Evolutionary conservation across 2,888 invertebrate genomes (phyloP).

Genomic region (Geotrupes spiniger): DNA sequence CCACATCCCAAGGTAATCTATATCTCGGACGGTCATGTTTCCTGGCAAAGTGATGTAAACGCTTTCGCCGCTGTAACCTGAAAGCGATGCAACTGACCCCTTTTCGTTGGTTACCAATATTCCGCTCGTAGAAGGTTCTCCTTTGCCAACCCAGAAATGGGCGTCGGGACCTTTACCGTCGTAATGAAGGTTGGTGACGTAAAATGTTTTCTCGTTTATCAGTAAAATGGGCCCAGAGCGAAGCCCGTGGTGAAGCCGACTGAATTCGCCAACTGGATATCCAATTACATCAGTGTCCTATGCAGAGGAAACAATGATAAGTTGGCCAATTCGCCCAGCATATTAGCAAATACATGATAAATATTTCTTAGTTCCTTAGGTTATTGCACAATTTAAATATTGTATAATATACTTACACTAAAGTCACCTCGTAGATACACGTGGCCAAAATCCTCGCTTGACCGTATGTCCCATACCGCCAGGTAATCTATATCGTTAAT

Average conservation of each 20-base stretch:
- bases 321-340: too few species aligned
- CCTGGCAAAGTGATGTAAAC: slow-evolving; percentile 11
- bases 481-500: slow-evolving; percentile 28
- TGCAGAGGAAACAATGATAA: too few species aligned
- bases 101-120: slow-evolving; percentile 8
- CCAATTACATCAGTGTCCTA: slow-evolving; percentile 10
- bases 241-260: neutral
- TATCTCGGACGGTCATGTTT: neutral
- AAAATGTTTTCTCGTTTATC: slow-evolving; percentile 12
- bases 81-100: neutral
- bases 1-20: slow-evolving; percentile 14
- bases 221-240: slow-evolving; percentile 10
- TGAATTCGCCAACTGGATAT: slow-evolving; percentile 3
- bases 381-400: too few species aligned
- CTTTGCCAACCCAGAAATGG: slow-evolving; percentile 24
- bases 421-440: slow-evolving; percentile 3
- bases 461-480: slow-evolving; percentile 26
- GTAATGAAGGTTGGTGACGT: slow-evolving; percentile 11
- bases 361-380: too few species aligned
- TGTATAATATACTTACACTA: too few species aligned
- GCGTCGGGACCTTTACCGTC: slow-evolving; percentile 29
- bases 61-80: slow-evolving; percentile 2
- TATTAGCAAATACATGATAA: too few species aligned
- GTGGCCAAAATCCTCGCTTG: slow-evolving; percentile 19
- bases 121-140: neutral